These are phyloP conservation scores for Sebastes jordani DNA, from an alignment of 2,797 vertebrate species.

Conservation along the genomic window DNA sequence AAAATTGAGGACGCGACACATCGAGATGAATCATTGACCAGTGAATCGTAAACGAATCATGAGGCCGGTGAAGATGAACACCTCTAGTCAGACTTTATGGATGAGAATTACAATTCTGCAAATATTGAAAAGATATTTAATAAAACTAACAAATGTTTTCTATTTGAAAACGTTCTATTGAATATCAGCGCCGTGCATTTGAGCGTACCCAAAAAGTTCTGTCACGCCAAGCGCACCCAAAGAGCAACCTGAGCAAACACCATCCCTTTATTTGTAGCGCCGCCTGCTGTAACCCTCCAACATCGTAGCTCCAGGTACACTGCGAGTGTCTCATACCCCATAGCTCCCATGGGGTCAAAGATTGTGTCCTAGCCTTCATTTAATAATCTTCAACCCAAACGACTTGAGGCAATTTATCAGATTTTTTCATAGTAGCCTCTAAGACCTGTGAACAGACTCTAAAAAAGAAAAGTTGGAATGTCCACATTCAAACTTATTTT, in stretches of 20 bases:
- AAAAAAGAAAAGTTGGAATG: not conserved
- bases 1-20: no score
- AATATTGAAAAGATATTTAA: not conserved
- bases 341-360: no score
- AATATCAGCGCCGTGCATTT: not conserved
- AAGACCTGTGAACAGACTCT: not conserved
- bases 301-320: no score
- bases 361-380: rapidly evolving
- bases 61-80: no score
- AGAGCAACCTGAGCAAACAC: not conserved
- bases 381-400: not conserved
- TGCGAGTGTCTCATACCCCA: no score
- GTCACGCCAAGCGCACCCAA: rapidly evolving
- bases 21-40: no score
- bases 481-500: not conserved
- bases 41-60: no score
- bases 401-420: not conserved
- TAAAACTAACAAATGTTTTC: not conserved
- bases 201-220: no score
- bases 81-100: not conserved
- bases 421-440: not conserved
- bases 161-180: not conserved
- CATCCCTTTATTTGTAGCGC: not conserved
- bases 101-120: not conserved
- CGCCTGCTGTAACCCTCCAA: no score